A percentile compares a stretch with the other conserved stretches of the same genome.
Evolutionary conservation across 2,797 vertebrate species (phyloP).

Genomic region (Ciconia nigra): DNA sequence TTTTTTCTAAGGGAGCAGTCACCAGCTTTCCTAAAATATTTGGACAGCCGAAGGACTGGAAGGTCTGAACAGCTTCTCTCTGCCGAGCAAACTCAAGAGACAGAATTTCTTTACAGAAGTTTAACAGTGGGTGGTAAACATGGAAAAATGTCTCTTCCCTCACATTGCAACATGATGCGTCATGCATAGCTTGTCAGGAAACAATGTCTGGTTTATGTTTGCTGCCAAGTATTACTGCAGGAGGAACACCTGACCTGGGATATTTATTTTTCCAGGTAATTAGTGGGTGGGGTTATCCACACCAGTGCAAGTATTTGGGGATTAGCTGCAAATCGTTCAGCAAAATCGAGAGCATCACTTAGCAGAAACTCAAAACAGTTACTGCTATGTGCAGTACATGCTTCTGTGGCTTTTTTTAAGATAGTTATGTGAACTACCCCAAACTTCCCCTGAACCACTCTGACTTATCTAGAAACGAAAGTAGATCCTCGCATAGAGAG

Average conservation of each 20-base stretch:
- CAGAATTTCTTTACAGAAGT: neutral
- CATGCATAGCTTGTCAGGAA: constrained; percentile 3
- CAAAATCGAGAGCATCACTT: neutral
- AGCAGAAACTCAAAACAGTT: neutral
- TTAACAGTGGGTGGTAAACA: constrained; percentile 16
- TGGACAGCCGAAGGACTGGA: neutral
- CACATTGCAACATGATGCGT: neutral
- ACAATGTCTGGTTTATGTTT: neutral
- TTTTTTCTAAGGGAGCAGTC: neutral
- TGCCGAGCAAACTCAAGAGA: neutral
- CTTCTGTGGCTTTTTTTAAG: neutral
- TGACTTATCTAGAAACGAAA: neutral
- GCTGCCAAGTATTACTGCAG: neutral
- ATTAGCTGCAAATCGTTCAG: constrained; percentile 8
- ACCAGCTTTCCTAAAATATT: neutral
- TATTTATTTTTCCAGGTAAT: neutral
- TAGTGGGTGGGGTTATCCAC: neutral
- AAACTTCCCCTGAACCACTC: neutral
- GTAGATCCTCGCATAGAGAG: neutral
- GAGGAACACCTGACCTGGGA: neutral
- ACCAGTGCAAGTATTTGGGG: constrained; percentile 1
- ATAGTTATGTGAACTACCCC: neutral
- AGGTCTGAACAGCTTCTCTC: neutral
- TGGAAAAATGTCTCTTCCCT: neutral
- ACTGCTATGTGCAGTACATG: neutral